These are phyloP conservation scores for Drosophila koepferae DNA, from an alignment of 2,888 invertebrate species.

Conservation along the genomic window DNA sequence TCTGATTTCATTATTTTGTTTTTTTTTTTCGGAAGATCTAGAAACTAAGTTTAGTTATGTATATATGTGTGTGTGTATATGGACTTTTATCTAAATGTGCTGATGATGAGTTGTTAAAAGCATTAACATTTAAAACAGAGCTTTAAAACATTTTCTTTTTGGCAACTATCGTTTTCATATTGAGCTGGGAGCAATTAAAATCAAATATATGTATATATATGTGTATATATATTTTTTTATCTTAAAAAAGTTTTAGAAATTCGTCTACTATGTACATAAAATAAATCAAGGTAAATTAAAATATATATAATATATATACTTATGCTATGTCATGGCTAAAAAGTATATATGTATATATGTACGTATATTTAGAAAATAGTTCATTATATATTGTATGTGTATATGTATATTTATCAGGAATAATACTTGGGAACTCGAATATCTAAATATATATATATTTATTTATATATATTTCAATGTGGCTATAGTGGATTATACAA, in stretches of 20 bases:
- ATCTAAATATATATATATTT: conserved; percentile 17
- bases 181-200: conserved; percentile 62
- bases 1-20: not conserved
- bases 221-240: conserved; percentile 30
- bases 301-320: conserved; percentile 13
- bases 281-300: conserved; percentile 23
- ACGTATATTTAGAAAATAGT: conserved; percentile 14
- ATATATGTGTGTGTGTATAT: not conserved
- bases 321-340: conserved; percentile 42
- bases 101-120: conserved; percentile 22
- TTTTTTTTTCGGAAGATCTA: conserved; percentile 11
- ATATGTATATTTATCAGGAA: conserved; percentile 49
- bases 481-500: conserved; percentile 47
- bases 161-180: conserved; percentile 47
- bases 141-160: conserved; percentile 41
- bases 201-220: conserved; percentile 19
- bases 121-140: conserved; percentile 52
- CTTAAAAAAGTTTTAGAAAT: conserved; percentile 42
- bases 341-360: conserved; percentile 15
- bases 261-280: conserved; percentile 33
- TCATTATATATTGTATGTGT: not conserved
- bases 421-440: conserved; percentile 44
- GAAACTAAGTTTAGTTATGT: conserved; percentile 13
- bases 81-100: not conserved
- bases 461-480: conserved; percentile 19